Base-by-base conservation (phyloP, 2,797 vertebrate genomes). In the Brotula barbata region DNA sequence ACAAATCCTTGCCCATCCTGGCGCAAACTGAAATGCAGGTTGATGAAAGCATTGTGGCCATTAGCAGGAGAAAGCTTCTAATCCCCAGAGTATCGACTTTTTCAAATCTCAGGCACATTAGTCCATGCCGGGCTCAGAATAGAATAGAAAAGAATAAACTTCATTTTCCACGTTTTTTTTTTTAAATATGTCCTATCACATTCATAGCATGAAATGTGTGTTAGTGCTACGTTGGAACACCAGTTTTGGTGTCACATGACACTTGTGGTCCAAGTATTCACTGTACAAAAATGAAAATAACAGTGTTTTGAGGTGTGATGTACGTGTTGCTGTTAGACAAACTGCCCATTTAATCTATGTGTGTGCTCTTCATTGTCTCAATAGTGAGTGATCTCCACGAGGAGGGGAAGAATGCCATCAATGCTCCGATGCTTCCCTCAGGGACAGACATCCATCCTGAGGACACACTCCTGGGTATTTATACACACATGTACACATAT, bases 331-430 rank as follows among this genome's bases (percentile, higher is more conserved):
- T n/a, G n/a, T n/a, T n/a, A n/a, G n/a, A n/a, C n/a, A n/a, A n/a
- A n/a, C n/a, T n/a, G n/a, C n/a, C n/a, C n/a, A n/a, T n/a, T 28
- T 28, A 28, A 28, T 28, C 4, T 36, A 12, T 48, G 14, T 73
- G 58, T 57, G 40, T 49, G 5, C 28, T 34, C 31, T 33, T 33
- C 31, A 33, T 41, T 83, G 50, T 82, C 28, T 64, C 1, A n/a
- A 23, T 70, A 99, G 97, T 95, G 93, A 96, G 88, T 44, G 95
- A 98, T 87, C 92, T 98, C 67, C 96, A 96, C 31, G 95, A 97
- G 78, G 97, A 98, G 71, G 97, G 97, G 20, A 97, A 94, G 82
- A 94, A 95, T 75, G 96, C 96, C 71, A 98, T 99, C 91, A 94
- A 96, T 28, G 88, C 91, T 1, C 94, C 97, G 0, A 89, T 98